Evolutionary conservation across 1,140 invertebrate genomes (phyloP).

Genomic region (Drosophila athabasca): DNA sequence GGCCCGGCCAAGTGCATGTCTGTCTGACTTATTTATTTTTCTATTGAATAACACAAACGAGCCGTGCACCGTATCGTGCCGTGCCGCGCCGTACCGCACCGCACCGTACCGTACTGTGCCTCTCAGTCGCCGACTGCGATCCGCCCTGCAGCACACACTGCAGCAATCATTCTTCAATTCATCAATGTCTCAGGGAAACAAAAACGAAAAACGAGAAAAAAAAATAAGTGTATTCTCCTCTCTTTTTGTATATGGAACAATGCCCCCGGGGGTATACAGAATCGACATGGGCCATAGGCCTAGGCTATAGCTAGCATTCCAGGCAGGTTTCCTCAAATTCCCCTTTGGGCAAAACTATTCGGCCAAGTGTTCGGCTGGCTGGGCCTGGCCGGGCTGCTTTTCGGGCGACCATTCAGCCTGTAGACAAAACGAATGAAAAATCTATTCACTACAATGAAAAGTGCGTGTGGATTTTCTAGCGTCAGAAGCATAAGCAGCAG

Average conservation of each 20-base stretch:
- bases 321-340: too few species aligned
- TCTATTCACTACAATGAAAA: constrained; percentile 41
- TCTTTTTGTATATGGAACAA: constrained; percentile 39
- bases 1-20: constrained; percentile 60
- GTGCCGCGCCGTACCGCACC: constrained; percentile 22
- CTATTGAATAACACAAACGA: constrained; percentile 74
- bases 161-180: constrained; percentile 79
- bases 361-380: constrained; percentile 4
- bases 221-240: constrained; percentile 21
- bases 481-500: constrained; percentile 15
- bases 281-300: too few species aligned
- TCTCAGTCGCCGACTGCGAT: constrained; percentile 9
- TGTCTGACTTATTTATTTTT: constrained; percentile 75
- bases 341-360: too few species aligned
- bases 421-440: constrained; percentile 23
- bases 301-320: too few species aligned
- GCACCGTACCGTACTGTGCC: not conserved
- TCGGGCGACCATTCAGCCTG: constrained; percentile 27
- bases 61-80: constrained; percentile 14
- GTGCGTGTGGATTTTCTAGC: constrained; percentile 61
- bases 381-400: constrained; percentile 6
- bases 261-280: constrained; percentile 51
- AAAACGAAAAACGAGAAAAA: constrained; percentile 23
- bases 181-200: constrained; percentile 65
- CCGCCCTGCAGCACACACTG: constrained; percentile 64